Evolutionary conservation across 2,113 vertebrate species (phyloP), one percentile per base, ranked within the genome.

Genomic region (Capricornis sumatraensis): DNA sequence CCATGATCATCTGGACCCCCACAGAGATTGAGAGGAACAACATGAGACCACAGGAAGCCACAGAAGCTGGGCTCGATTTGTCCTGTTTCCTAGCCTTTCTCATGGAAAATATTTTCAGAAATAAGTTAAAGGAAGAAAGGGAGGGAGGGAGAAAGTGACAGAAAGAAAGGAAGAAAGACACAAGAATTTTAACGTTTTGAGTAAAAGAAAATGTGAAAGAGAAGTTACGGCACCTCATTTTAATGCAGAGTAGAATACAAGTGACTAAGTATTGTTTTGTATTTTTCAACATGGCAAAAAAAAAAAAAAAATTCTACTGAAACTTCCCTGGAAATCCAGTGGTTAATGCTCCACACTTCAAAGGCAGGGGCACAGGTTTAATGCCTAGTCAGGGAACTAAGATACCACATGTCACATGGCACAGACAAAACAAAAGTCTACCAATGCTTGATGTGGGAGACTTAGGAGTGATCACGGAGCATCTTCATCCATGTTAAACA

Each of bases 191-290:
- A 62, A 86, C 71, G 91, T 97, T 95, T 57, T 60, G 53, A 52
- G 14, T 74, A 28, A 79, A 92, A 89, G 12, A 76, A 76, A 43
- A 71, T 78, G 55, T 92, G 76, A 64, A 84, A 67, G 27, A 87
- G 53, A 94, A 94, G 95, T 88, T 87, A 96, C n/a, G 64, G 30
- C 23, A 92, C 28, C 36, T 89, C 23, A 62, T 89, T 97, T 91
- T 79, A 88, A 92, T 87, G 57, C 52, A 92, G 19, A 96, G 28
- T 57, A 83, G 83, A 90, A 94, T 25, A 33, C 64, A 96, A 94
- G 30, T 16, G 60, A 93, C 27, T 47, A 27, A 47, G 25, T 45
- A 23, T 89, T 74, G 45, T 79, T 94, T 28, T 78, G 13, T 76
- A 40, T 71, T 71, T 16, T 57, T 16, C 30, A 71, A 40, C 23